Evolutionary conservation across 2,888 invertebrate genomes (phyloP), one percentile per base, ranked within the genome.

Genomic region (Philereme vetulata): DNA sequence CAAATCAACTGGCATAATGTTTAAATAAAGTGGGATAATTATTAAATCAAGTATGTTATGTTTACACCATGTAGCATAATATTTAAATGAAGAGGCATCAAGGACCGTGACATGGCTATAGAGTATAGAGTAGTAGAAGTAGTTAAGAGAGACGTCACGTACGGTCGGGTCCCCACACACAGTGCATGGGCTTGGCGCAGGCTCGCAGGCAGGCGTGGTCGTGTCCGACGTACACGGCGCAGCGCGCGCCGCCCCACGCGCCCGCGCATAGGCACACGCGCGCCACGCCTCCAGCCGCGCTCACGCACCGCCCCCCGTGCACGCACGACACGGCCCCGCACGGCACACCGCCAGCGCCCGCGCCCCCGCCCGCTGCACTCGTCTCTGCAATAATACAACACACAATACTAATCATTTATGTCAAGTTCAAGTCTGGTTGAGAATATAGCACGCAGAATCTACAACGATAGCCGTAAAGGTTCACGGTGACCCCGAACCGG

Each of bases 161-260:
- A 59, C 87, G 70, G 63, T 79, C 73, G 3, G 82, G 76, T 1
- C 71, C 74, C 86, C 89, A 90, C 1, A 78, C 84, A 77, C 90
- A 90, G 43, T 84, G 62, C 51, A 77, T 80, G 62, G 93, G 89
- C 62, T 94, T 81, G 33, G 91, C 82, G 76, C 96, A 96, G 56
- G 69, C 72, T 46, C 70, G 71, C 56, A 81, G 80, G 82, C 96
- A 96, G 0, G 94, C 94, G 87, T 94, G 94, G 72, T 94, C 93
- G 70, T 93, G 92, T 0, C 94, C 93, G 59, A 95, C 91, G 77
- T 93, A 93, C 64, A 94, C 94, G 57, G 92, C 83, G 88, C 98
- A 98, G 70, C 93, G 94, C 51, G 94, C 93, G 0, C 98, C 98
- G 54, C 94, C 93, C 92, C 95, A 98, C 10, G 96, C 96, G 55